Conservation (phyloP, 2,888 invertebrate genomes). For the Drepanosiphum platanoidis region DNA sequence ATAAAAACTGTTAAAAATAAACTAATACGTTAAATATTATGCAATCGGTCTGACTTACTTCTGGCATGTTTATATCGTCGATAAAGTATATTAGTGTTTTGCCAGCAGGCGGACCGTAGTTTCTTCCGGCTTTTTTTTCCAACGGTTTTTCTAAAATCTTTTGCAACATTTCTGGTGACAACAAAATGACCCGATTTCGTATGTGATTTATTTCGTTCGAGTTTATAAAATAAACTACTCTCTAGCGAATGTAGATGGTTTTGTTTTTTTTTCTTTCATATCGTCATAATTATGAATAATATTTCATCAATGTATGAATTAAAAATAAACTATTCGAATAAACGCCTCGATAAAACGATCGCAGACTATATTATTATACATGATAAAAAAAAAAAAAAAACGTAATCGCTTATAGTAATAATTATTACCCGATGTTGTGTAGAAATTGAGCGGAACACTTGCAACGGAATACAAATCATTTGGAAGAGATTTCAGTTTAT, state of each 20-base stretch:
- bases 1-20: too few relatives aligned
- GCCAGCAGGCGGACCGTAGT: conserved; percentile 92
- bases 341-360: too few relatives aligned
- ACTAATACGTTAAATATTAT: neutral
- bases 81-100: conserved; percentile 93
- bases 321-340: too few relatives aligned
- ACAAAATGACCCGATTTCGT: neutral
- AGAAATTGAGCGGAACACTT: conserved; percentile 94
- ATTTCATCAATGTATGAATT: too few relatives aligned
- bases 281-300: too few relatives aligned
- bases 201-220: neutral
- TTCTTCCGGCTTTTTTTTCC: conserved; percentile 94
- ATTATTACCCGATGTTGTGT: conserved; percentile 81
- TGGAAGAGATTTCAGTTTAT: conserved; percentile 79
- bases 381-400: too few relatives aligned
- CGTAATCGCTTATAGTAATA: neutral
- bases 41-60: conserved; percentile 71
- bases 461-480: conserved; percentile 80
- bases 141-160: conserved; percentile 88
- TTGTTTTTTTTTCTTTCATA: too few relatives aligned
- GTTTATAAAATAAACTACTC: neutral
- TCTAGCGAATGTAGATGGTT: too few relatives aligned
- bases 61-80: conserved; percentile 97
- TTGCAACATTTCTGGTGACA: conserved; percentile 81
- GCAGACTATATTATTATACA: too few relatives aligned